A percentile compares a stretch with the other conserved stretches of the same genome.
Evolutionary conservation across 2,888 invertebrate genomes (phyloP).

Genomic region (Phragmatobia fuliginosa): DNA sequence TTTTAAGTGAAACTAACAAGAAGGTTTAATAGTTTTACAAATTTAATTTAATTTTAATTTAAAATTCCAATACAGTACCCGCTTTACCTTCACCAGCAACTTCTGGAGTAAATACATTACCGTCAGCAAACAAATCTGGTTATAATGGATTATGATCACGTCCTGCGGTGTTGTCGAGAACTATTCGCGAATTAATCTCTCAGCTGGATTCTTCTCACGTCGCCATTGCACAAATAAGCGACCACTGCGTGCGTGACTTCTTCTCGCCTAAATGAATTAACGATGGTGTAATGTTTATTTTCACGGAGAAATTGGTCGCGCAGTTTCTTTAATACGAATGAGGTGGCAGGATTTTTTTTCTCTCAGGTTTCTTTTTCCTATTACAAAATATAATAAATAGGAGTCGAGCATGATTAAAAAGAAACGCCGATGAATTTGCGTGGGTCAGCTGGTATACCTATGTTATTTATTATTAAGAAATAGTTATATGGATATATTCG

Average conservation of each 20-base stretch:
- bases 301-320: neutral
- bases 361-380: neutral
- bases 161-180: constrained; percentile 41
- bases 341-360: neutral
- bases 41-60: constrained; percentile 3
- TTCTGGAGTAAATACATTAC: constrained; percentile 19
- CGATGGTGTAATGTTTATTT: constrained; percentile 21
- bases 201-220: constrained; percentile 41
- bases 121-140: constrained; percentile 45
- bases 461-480: no score
- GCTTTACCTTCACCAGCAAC: constrained; percentile 16
- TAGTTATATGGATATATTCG: no score
- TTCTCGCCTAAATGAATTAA: constrained; percentile 39
- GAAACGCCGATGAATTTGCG: no score
- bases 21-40: neutral
- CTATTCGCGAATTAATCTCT: constrained; percentile 52
- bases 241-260: constrained; percentile 40
- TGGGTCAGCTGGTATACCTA: no score
- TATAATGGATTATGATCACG: constrained; percentile 51
- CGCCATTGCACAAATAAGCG: constrained; percentile 46
- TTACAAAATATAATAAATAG: no score
- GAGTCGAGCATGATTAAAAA: no score
- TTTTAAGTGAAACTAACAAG: neutral
- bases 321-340: neutral
- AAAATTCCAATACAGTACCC: constrained; percentile 11